phyloP scores from a whole-genome alignment of 1,140 invertebrate species.

The Magallana gigas region DNA sequence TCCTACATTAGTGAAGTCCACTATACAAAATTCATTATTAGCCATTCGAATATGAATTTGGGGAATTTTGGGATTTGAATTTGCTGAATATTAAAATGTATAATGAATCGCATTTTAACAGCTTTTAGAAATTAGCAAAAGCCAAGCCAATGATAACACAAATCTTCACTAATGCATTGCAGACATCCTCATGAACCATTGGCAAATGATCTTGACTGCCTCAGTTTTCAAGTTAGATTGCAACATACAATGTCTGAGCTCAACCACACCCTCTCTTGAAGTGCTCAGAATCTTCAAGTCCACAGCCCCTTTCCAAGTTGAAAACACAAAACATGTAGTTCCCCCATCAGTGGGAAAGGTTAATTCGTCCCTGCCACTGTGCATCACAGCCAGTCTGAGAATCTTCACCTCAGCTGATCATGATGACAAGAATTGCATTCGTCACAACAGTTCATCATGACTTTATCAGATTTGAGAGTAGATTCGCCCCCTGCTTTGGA shows the following conservation, averaged over 20 bases:
- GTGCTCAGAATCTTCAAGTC: constrained; percentile 30
- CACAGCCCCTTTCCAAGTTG: constrained; percentile 19
- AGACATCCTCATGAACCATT: constrained; percentile 1
- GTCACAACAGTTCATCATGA: constrained; percentile 4
- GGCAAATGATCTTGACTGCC: constrained; percentile 36
- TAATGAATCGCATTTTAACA: not conserved
- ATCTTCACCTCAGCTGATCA: constrained; percentile 32
- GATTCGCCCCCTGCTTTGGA: constrained; percentile 23
- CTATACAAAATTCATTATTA: too few species aligned
- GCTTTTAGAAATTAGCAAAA: not conserved
- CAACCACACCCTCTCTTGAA: constrained; percentile 25
- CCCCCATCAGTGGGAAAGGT: not conserved
- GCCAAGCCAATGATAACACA: constrained; percentile 1
- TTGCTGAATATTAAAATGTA: too few species aligned
- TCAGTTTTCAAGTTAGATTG: constrained; percentile 36
- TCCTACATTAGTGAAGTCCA: too few species aligned
- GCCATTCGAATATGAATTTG: too few species aligned
- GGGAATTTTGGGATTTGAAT: too few species aligned
- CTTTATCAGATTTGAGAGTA: constrained; percentile 28
- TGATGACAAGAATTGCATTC: constrained; percentile 33
- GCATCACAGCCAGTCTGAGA: constrained; percentile 10
- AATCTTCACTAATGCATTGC: constrained; percentile 15
- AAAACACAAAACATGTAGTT: constrained; percentile 26
- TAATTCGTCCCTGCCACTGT: constrained; percentile 9
- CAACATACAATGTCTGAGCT: constrained; percentile 37